Evolutionary conservation across 2,888 invertebrate species (phyloP).

Genomic region (Noctua fimbriata): DNA sequence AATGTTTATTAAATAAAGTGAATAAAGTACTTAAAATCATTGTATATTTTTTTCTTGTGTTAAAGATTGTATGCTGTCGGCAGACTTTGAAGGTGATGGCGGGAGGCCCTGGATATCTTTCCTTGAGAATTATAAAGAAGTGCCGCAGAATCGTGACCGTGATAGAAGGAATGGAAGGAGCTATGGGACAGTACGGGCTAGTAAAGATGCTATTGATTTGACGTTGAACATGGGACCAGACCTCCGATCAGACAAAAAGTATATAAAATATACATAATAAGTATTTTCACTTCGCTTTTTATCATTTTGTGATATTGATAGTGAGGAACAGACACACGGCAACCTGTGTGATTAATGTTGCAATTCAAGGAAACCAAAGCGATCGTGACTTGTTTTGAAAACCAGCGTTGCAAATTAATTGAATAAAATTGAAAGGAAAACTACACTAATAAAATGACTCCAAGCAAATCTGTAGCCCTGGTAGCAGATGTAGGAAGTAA

Average conservation of each 20-base stretch:
- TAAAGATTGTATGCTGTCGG: not conserved
- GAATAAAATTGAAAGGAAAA: not conserved
- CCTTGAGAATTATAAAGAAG: not conserved
- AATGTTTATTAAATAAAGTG: no score
- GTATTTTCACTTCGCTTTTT: no score
- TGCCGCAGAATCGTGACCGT: not conserved
- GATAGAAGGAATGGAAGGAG: not conserved
- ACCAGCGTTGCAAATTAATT: not conserved
- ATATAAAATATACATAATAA: no score
- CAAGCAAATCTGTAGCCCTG: slow-evolving; percentile 5
- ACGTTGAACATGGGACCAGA: not conserved
- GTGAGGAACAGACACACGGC: not conserved
- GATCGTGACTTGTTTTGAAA: slow-evolving; percentile 8
- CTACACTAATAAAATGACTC: not conserved
- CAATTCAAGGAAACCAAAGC: not conserved
- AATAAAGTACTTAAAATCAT: not conserved
- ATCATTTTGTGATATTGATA: no score
- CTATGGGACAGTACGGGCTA: not conserved
- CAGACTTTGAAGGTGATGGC: not conserved
- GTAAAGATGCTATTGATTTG: not conserved
- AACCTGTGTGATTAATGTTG: not conserved
- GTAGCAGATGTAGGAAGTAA: slow-evolving; percentile 14
- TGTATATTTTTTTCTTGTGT: not conserved
- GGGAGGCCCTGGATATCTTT: not conserved
- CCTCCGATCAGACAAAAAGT: no score